Evolutionary conservation across 2,888 invertebrate genomes (phyloP), one percentile per base, ranked within the genome.

Genomic region (Oscheius sp.): DNA sequence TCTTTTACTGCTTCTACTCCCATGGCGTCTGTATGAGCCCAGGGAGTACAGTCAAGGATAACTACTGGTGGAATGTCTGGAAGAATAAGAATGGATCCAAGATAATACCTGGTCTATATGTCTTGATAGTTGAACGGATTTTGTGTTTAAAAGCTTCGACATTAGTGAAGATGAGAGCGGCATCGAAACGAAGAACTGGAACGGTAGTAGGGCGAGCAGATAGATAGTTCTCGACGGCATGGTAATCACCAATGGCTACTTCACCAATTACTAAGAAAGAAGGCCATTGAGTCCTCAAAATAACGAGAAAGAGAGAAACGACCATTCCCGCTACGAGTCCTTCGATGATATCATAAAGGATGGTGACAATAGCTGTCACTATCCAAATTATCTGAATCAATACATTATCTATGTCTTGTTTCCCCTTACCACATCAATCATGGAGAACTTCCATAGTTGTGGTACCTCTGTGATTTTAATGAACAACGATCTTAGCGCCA

Each of bases 281-380:
- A 14, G 62, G 67, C 69, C 69, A 85, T 72, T 88, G 87, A 59
- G 87, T 86, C 51, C 92, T 90, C 30, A 90, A 88, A 84, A 94
- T 91, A 62, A 94, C 89, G 33, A 92, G 91, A 0, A 91, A 87
- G 1, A 94, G 87, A n/a, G 92, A 92, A 14, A 92, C 87, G n/a
- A 91, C 82, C 2, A 94, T 89, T 1, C 94, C 94, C 0, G 91
- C 90, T 0, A 90, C 89, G 2, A 95, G 88, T 0, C 94, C 80
- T 64, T 91, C 88, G 83, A 93, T 93, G 68, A 94, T 92, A 85
- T 93, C 92, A 56, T 93, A 86, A 22, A 92, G 80, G 14, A 92
- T 88, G 0, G 93, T 93, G 0, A 90, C 89, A 1, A 91, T 75
- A 86, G 93, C 94, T 0, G 94, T 92, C 2, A 90, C 88, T 1